Percentiles rank a stretch among this genome's conserved stretches.
These are phyloP conservation scores for Zaprionus inermis DNA, from an alignment of 1,140 invertebrate genomes.

Conservation along the genomic window DNA sequence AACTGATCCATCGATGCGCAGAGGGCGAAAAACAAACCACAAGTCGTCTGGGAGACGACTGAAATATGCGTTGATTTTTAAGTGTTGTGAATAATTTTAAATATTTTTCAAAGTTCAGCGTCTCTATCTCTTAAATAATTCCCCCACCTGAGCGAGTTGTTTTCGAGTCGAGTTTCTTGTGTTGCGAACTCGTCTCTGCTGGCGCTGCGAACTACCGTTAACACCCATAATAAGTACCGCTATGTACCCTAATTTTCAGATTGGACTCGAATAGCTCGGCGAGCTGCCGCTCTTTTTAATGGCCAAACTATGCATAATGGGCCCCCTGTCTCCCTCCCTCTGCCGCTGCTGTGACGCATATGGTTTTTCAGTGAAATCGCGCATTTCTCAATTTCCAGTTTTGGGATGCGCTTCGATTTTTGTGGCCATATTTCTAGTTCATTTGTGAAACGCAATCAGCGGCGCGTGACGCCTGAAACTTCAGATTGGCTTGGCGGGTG, in stretches of 20 bases:
- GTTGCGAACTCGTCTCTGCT: conserved; percentile 52
- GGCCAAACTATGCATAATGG: conserved; percentile 68
- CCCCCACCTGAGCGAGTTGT: conserved; percentile 34
- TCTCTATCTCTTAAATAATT: conserved; percentile 69
- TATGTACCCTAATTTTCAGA: conserved; percentile 79
- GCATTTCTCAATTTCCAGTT: conserved; percentile 71
- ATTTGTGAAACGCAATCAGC: conserved; percentile 74
- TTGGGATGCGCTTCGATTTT: conserved; percentile 55
- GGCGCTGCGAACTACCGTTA: conserved; percentile 62
- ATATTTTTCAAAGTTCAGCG: conserved; percentile 48
- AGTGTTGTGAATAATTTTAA: conserved; percentile 83
- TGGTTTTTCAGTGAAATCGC: conserved; percentile 66
- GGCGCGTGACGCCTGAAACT: conserved; percentile 51
- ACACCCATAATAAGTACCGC: conserved; percentile 81
- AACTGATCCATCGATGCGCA: conserved; percentile 63
- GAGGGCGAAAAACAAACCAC: conserved; percentile 7
- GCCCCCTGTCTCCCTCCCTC: not conserved
- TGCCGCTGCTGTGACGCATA: not conserved
- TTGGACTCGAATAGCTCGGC: conserved; percentile 36
- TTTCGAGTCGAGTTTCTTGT: conserved; percentile 58
- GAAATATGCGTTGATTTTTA: conserved; percentile 80
- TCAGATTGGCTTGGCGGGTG: conserved; percentile 24
- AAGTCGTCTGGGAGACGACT: conserved; percentile 38
- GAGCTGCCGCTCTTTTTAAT: conserved; percentile 63
- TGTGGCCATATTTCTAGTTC: conserved; percentile 69